These are phyloP conservation scores for Sardinella longiceps DNA, from an alignment of 2,797 vertebrate species.

Conservation along the genomic window DNA sequence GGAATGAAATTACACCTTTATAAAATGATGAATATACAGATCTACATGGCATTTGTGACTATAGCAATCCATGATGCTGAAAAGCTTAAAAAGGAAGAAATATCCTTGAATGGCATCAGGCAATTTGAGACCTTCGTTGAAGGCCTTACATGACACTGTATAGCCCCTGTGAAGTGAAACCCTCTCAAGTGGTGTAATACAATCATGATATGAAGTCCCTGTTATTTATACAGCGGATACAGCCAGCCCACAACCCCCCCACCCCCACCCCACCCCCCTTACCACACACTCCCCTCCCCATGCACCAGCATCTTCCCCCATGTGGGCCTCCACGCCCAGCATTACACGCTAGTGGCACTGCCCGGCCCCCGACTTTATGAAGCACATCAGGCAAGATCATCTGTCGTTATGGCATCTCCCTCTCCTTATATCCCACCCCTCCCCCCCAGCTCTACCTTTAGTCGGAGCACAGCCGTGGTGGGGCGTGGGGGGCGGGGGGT, in stretches of 20 bases:
- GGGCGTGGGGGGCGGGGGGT: slow-evolving; percentile 12
- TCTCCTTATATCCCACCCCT: neutral
- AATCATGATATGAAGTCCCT: slow-evolving; percentile 6
- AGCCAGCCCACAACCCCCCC: neutral
- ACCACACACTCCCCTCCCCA: slow-evolving; percentile 39
- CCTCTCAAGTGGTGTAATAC: neutral
- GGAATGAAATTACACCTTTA: neutral
- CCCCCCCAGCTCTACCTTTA: neutral
- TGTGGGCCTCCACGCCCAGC: slow-evolving; percentile 42
- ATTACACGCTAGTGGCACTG: neutral
- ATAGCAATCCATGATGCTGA: neutral
- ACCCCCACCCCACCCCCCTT: slow-evolving; percentile 29
- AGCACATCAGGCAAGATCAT: slow-evolving; percentile 17
- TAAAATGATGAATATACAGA: neutral
- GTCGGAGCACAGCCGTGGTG: neutral
- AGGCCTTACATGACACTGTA: neutral
- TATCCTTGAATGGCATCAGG: neutral
- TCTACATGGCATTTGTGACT: neutral
- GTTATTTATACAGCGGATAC: slow-evolving; percentile 16
- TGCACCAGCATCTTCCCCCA: slow-evolving; percentile 19
- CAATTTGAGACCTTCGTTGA: neutral
- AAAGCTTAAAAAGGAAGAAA: neutral
- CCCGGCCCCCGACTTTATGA: slow-evolving; percentile 1
- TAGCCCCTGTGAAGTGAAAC: neutral
- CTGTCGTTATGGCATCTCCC: neutral